Base-by-base conservation (phyloP, 2,888 invertebrate species). In the Hirtodrosophila confusa region DNA sequence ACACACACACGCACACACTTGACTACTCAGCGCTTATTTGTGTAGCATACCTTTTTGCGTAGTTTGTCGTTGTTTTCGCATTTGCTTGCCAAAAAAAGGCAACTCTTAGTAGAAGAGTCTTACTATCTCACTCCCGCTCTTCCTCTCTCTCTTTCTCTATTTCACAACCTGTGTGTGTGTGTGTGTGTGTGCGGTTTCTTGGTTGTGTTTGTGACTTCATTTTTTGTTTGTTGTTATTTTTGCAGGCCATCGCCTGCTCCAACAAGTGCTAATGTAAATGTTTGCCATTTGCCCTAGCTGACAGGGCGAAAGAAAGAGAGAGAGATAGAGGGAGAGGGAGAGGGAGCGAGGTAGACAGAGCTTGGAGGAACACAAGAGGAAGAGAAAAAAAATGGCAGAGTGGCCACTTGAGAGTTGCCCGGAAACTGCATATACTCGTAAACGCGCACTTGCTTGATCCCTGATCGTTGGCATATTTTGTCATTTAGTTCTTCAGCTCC, bases 21-120 rank as follows among this genome's bases (percentile, higher is more conserved):
- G 61, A 71, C 55, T 49, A 54, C 75, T 50, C 67, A 85, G 65
- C 76, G 79, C 61, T 68, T 80, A 78, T 80, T 80, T 80, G 72
- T 86, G 53, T 79, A 68, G 86, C 65, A 79, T 79, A 76, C 83
- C 77, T 86, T 80, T 86, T 80, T 78, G 87, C 86, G 84, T 75
- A 75, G 78, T 78, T 80, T 71, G 80, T 71, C 78, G 86, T 80
- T 80, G 86, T 71, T 80, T 77, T 80, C 80, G 51, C 80, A 83
- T 80, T 86, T 83, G 77, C 64, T 54, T 56, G 62, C 41, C 63
- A 57, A 37, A 53, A 49, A 31, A 27, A 50, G 43, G 45, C 35
- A 48, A 43, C 55, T 27, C 55, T 45, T 45, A 11, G 8, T 17
- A 55, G 23, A 40, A 55, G 48, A 55, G 36, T 51, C 43, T 23